phyloP scores from a whole-genome alignment of 2,797 vertebrate genomes.

The Emys orbicularis region DNA sequence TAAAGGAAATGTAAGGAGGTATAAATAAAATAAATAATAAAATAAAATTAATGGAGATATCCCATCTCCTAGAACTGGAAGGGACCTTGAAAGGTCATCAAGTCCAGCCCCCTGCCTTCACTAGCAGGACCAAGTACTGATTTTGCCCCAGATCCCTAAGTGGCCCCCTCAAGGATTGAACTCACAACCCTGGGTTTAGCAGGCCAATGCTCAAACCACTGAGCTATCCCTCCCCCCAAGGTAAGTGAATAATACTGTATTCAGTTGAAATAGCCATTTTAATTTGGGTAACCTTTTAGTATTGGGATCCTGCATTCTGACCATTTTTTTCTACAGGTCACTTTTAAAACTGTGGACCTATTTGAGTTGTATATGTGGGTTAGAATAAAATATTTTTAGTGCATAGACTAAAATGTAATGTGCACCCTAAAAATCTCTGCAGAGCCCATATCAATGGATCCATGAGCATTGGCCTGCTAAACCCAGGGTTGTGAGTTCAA shows the following conservation, averaged over 20 bases:
- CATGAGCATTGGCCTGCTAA: not conserved
- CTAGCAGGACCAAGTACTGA: too few relatives aligned
- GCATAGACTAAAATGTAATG: rapidly evolving
- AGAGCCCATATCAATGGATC: not conserved
- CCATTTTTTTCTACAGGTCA: not conserved
- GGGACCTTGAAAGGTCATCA: too few relatives aligned
- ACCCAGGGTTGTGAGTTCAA: too few relatives aligned
- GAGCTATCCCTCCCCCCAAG: too few relatives aligned
- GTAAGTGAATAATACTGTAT: not conserved
- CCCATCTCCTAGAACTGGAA: too few relatives aligned
- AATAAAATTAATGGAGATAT: too few relatives aligned
- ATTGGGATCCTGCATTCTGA: not conserved
- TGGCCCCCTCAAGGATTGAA: too few relatives aligned
- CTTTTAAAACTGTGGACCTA: not conserved
- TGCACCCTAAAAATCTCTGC: not conserved
- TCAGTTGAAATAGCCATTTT: not conserved
- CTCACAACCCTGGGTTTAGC: too few relatives aligned
- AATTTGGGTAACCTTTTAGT: not conserved
- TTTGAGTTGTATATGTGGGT: rapidly evolving
- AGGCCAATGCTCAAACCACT: too few relatives aligned
- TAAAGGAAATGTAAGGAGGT: not conserved
- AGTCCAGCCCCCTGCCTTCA: too few relatives aligned
- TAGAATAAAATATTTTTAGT: not conserved
- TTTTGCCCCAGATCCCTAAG: too few relatives aligned
- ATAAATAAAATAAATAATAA: too few relatives aligned